Conservation (phyloP, 2,888 invertebrate species). For the Drosophila pseudotakahashii region DNA sequence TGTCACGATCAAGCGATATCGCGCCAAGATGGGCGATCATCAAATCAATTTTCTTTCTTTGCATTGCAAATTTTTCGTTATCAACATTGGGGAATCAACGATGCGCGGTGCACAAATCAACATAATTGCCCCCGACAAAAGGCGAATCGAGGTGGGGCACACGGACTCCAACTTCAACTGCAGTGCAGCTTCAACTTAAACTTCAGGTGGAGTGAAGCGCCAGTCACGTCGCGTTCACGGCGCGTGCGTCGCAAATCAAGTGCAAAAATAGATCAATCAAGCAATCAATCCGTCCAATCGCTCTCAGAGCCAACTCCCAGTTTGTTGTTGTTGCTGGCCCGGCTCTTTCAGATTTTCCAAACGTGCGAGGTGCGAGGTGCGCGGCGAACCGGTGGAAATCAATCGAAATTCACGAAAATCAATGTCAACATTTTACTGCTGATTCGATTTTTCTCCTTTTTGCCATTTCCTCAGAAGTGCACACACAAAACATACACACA, state of each 20-base stretch:
- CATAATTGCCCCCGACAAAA: constrained; percentile 67
- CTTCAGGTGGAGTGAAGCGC: constrained; percentile 58
- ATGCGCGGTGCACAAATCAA: constrained; percentile 69
- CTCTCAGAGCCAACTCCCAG: constrained; percentile 50
- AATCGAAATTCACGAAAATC: constrained; percentile 55
- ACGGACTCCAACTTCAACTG: neutral
- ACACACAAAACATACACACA: constrained; percentile 28
- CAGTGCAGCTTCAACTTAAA: constrained; percentile 22
- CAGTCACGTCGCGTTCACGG: constrained; percentile 73
- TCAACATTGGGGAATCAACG: constrained; percentile 55
- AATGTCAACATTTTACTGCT: constrained; percentile 66
- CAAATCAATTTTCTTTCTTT: constrained; percentile 79
- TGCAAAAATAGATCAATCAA: constrained; percentile 82
- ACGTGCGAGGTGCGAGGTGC: constrained; percentile 7
- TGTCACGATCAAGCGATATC: constrained; percentile 58
- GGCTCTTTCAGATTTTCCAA: constrained; percentile 45
- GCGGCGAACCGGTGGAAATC: constrained; percentile 46
- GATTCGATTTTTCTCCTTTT: constrained; percentile 52
- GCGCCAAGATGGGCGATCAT: constrained; percentile 51
- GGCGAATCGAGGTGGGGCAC: constrained; percentile 23
- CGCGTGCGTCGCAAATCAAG: constrained; percentile 82
- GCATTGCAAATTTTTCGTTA: constrained; percentile 76
- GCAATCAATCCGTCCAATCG: constrained; percentile 75
- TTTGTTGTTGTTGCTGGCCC: constrained; percentile 5
- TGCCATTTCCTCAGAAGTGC: constrained; percentile 66